A percentile compares a stretch with the other conserved stretches of the same genome.
phyloP scores from a whole-genome alignment of 1,140 invertebrate species.

The Maconellicoccus hirsutus region DNA sequence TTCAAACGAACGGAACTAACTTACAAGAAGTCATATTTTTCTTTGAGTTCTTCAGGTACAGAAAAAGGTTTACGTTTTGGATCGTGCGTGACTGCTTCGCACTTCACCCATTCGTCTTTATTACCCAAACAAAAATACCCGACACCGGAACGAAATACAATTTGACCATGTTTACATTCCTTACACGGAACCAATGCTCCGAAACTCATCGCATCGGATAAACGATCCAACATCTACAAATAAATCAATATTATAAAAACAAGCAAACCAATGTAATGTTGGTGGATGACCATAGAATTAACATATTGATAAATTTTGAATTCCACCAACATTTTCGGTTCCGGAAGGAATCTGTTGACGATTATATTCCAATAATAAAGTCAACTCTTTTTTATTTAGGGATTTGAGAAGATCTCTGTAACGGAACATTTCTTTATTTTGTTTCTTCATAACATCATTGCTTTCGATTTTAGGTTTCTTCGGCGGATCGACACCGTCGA shows the following conservation, averaged over 20 bases:
- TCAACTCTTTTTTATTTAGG: conserved; percentile 44
- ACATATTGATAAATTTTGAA: too few relatives aligned
- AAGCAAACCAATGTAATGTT: too few relatives aligned
- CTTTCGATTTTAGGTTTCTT: conserved; percentile 59
- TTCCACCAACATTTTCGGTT: conserved; percentile 21
- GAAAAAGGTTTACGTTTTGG: conserved; percentile 63
- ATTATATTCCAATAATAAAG: conserved; percentile 57
- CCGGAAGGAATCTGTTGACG: conserved; percentile 50
- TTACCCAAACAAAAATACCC: conserved; percentile 72
- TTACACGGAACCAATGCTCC: conserved; percentile 66
- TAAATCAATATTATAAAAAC: conserved; percentile 24
- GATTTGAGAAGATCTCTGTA: conserved; percentile 46
- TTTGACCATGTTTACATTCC: conserved; percentile 64
- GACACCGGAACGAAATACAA: conserved; percentile 52
- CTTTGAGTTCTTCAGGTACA: conserved; percentile 54
- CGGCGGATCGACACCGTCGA: conserved; percentile 39
- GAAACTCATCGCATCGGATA: conserved; percentile 78
- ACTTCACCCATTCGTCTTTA: conserved; percentile 84
- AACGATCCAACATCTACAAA: conserved; percentile 57
- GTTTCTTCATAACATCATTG: conserved; percentile 47
- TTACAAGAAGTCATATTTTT: conserved; percentile 48
- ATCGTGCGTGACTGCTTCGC: conserved; percentile 54
- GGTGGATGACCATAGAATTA: conserved; percentile 10
- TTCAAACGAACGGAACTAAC: conserved; percentile 25
- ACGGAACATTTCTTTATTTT: conserved; percentile 68